These are phyloP conservation scores for Sebastes paucispinis DNA, from an alignment of 2,797 vertebrate species.

Conservation along the genomic window DNA sequence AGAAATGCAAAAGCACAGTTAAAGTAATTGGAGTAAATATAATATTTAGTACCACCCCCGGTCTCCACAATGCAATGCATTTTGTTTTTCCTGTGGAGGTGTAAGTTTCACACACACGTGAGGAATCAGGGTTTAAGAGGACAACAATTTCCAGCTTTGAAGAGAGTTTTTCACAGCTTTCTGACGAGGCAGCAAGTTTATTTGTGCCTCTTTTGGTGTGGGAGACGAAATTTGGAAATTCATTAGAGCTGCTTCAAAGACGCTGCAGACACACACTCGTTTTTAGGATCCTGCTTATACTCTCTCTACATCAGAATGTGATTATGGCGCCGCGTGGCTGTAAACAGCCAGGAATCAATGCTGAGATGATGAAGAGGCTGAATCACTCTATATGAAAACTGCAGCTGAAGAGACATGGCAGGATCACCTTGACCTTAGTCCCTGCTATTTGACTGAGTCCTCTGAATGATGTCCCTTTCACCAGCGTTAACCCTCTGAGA, in stretches of 20 bases:
- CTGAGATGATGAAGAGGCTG: constrained; percentile 28
- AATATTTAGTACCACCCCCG: not conserved
- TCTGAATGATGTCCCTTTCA: not conserved
- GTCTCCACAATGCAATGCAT: not conserved
- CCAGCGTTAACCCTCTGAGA: not conserved
- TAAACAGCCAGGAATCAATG: constrained; percentile 8
- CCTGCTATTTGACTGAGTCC: not conserved
- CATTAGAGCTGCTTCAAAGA: constrained; percentile 41
- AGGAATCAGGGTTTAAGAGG: constrained; percentile 7
- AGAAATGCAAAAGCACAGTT: not conserved
- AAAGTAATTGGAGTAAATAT: not conserved
- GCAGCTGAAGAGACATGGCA: not conserved
- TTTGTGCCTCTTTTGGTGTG: constrained; percentile 15
- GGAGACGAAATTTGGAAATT: constrained; percentile 27
- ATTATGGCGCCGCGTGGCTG: constrained; percentile 1
- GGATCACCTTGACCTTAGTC: not conserved
- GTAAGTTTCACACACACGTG: not conserved
- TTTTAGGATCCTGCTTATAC: constrained; percentile 12
- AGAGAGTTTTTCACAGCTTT: constrained; percentile 24
- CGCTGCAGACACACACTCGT: not conserved
- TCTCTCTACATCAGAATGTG: not conserved
- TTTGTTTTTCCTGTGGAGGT: constrained; percentile 4
- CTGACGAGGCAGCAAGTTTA: constrained; percentile 16
- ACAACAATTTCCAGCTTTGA: constrained; percentile 16
- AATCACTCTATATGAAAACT: constrained; percentile 11